Evolutionary conservation across 2,113 vertebrate species (phyloP).

Genomic region (Tragelaphus imberbis): DNA sequence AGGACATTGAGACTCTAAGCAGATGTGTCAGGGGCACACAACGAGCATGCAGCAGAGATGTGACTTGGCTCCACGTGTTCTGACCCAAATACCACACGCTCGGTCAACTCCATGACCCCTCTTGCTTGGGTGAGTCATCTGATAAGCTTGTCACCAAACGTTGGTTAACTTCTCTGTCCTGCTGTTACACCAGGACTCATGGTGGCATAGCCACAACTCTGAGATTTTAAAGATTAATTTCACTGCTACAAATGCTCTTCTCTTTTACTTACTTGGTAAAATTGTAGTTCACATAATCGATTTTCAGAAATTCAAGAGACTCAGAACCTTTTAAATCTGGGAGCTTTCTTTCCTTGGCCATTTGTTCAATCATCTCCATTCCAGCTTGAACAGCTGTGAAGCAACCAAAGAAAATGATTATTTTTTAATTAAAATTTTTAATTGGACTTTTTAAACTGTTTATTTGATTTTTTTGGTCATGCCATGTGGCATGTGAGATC

Average conservation of each 20-base stretch:
- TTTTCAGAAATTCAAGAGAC: constrained; percentile 62
- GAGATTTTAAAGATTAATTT: not conserved
- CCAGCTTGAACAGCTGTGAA: constrained; percentile 58
- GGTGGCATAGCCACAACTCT: not conserved
- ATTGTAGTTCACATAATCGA: constrained; percentile 70
- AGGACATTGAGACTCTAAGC: not conserved
- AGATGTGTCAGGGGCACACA: not conserved
- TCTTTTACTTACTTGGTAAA: constrained; percentile 69
- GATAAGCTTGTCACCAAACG: not conserved
- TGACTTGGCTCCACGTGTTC: not conserved
- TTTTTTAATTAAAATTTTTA: not conserved
- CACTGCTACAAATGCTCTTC: not conserved
- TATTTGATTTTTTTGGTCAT: accelerated
- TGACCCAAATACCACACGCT: not conserved
- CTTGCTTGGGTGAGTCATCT: not conserved
- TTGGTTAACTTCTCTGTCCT: not conserved
- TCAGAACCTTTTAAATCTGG: constrained; percentile 62
- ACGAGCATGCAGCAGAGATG: not conserved
- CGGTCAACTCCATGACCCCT: not conserved
- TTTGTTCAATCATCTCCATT: constrained; percentile 36
- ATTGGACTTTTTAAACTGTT: not conserved
- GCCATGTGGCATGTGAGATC: not conserved
- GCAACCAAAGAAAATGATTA: not conserved
- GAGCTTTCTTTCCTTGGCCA: constrained; percentile 47
- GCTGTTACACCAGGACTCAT: not conserved